Evolutionary conservation across 1,140 invertebrate genomes (phyloP).

Genomic region (Zophobas morio): DNA sequence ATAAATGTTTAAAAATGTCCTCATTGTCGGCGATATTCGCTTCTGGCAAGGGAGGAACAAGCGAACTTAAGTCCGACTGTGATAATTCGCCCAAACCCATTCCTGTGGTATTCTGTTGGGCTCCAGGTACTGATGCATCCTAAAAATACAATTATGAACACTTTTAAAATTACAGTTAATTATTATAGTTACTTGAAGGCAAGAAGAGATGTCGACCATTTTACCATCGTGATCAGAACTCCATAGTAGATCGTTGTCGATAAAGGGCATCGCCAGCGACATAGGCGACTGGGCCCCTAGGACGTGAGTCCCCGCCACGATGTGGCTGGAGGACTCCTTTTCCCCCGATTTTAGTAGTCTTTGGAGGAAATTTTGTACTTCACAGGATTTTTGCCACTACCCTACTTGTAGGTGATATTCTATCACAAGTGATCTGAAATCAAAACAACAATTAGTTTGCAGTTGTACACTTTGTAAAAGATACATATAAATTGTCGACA

Average conservation of each 20-base stretch:
- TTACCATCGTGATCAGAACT: slow-evolving; percentile 92
- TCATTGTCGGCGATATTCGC: slow-evolving; percentile 75
- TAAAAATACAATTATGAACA: slow-evolving; percentile 56
- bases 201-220: slow-evolving; percentile 90
- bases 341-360: slow-evolving; percentile 12
- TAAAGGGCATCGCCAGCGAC: slow-evolving; percentile 90
- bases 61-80: slow-evolving; percentile 77
- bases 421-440: slow-evolving; percentile 55
- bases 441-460: background rate
- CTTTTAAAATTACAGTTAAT: background rate
- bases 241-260: slow-evolving; percentile 93
- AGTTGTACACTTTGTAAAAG: background rate
- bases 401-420: slow-evolving; percentile 34
- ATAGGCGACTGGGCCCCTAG: slow-evolving; percentile 72
- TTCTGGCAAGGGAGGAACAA: slow-evolving; percentile 72
- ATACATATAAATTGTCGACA: too few relatives aligned
- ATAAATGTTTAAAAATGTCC: slow-evolving; percentile 80
- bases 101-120: slow-evolving; percentile 63
- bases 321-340: slow-evolving; percentile 53
- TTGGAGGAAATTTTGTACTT: background rate
- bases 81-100: slow-evolving; percentile 74
- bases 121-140: slow-evolving; percentile 67
- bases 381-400: slow-evolving; percentile 7
- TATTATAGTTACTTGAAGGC: slow-evolving; percentile 80
- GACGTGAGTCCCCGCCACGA: slow-evolving; percentile 58